These are phyloP conservation scores for Euphydryas editha DNA, from an alignment of 2,888 invertebrate genomes.

Conservation along the genomic window DNA sequence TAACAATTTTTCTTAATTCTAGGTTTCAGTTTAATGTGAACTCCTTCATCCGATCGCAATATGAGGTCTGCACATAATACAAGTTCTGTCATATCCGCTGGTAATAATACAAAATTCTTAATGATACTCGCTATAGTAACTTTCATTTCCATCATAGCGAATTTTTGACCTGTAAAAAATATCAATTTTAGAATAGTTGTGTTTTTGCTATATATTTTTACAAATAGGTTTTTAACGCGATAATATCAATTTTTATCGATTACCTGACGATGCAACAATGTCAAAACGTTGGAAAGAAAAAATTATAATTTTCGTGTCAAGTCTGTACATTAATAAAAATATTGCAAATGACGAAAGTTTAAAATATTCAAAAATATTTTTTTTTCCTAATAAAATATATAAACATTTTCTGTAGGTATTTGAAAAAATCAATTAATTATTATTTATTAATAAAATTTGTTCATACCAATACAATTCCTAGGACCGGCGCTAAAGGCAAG, in stretches of 20 bases:
- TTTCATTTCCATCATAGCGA: conserved; percentile 81
- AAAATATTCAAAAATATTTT: too few species aligned
- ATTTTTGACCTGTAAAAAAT: conserved; percentile 59
- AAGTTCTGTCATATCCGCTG: conserved; percentile 60
- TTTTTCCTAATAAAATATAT: too few species aligned
- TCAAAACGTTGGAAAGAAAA: too few species aligned
- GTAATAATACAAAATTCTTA: conserved; percentile 67
- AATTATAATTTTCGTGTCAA: too few species aligned
- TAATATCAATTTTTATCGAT: too few species aligned
- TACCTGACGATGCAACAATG: too few species aligned
- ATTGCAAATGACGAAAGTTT: too few species aligned
- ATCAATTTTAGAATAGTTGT: not conserved
- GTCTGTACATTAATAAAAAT: too few species aligned
- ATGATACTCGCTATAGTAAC: conserved; percentile 76
- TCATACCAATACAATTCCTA: conserved; percentile 83
- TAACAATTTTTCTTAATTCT: conserved; percentile 38
- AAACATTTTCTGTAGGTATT: too few species aligned
- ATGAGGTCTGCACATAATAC: conserved; percentile 70
- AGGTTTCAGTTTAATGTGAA: conserved; percentile 61
- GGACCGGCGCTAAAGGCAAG: conserved; percentile 86
- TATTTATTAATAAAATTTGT: not conserved
- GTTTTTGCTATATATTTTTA: not conserved
- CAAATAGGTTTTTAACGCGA: too few species aligned
- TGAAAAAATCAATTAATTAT: too few species aligned
- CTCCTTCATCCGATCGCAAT: conserved; percentile 65